phyloP scores from a whole-genome alignment of 2,113 vertebrate species.

The Callaeas wilsoni region DNA sequence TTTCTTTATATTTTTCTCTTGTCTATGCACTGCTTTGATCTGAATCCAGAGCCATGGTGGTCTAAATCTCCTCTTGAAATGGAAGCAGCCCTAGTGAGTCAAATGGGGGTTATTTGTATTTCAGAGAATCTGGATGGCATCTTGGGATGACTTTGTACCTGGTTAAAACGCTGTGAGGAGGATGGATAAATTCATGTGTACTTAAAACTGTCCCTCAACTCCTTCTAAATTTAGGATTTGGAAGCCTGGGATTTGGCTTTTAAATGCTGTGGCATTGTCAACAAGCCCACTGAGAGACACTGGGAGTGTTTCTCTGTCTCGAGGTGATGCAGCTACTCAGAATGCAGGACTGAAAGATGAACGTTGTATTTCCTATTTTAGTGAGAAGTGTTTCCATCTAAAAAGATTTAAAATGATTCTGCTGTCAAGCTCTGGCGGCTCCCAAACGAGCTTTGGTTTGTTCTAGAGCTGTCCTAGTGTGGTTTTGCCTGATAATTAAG shows the following conservation, averaged over 20 bases:
- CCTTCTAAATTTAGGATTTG: not conserved
- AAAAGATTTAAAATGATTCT: not conserved
- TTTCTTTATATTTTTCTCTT: not conserved
- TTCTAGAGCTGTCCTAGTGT: not conserved
- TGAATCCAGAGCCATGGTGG: not conserved
- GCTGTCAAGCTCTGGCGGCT: not conserved
- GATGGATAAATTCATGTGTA: not conserved
- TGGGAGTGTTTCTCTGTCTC: not conserved
- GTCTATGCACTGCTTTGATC: not conserved
- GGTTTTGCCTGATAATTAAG: slow-evolving; percentile 12
- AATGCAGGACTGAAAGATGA: not conserved
- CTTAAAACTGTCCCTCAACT: not conserved
- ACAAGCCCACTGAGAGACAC: not conserved
- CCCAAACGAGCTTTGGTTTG: not conserved
- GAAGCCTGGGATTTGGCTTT: not conserved
- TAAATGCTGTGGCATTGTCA: not conserved
- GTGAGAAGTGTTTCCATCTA: not conserved
- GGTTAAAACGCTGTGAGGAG: not conserved
- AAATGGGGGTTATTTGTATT: not conserved
- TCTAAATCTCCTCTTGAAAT: not conserved
- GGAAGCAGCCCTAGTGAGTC: not conserved
- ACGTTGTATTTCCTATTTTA: not conserved
- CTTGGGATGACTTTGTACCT: not conserved
- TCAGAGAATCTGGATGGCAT: not conserved
- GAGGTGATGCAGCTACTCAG: not conserved